Base-by-base conservation (phyloP, 2,113 vertebrate species). In the Oreochromis spilurus region DNA sequence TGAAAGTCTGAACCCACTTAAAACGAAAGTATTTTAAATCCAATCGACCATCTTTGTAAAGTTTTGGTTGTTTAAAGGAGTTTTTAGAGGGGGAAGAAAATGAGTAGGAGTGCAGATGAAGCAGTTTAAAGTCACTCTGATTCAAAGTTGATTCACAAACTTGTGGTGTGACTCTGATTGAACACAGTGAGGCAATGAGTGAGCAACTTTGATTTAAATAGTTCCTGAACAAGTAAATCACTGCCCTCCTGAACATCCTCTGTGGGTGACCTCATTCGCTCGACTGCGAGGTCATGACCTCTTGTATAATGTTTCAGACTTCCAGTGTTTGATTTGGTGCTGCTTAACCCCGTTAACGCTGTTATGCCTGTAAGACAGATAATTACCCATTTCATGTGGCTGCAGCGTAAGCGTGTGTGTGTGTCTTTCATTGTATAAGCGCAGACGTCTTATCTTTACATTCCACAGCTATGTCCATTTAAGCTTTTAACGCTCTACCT, bases 401-500 rank as follows among this genome's bases (percentile, higher is more conserved):
- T 26, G 57, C 36, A 1, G 81, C 4, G 2, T 9, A 16, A 84
- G 77, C 3, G 8, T 57, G 77, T 36, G 81, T 78, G 82, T 65
- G 34, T 38, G 60, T 65, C 36, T 80, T 60, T 80, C 45, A 81
- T 84, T 88, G 54, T 90, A 50, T 67, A 88, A 91, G 89, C 84
- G 81, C 40, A 84, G 82, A 60, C 8, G 52, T 29, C 86, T 93
- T 95, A 94, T 94, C 93, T 92, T 84, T 86, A 91, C 91, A 94
- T 95, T 93, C 94, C 90, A 40, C 60, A 7, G 29, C 87, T 19
- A 88, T 94, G 94, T 95, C 92, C 70, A 1, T 91, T 65, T 93
- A 93, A 94, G 94, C 93, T 92, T 90, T 94, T 94, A 94, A 95
- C 88, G 85, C 89, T 78, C 75, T 87, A 89, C 87, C 83, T 80